Base-by-base conservation (phyloP, 2,888 invertebrate genomes). In the Ethmia dodecea region DNA sequence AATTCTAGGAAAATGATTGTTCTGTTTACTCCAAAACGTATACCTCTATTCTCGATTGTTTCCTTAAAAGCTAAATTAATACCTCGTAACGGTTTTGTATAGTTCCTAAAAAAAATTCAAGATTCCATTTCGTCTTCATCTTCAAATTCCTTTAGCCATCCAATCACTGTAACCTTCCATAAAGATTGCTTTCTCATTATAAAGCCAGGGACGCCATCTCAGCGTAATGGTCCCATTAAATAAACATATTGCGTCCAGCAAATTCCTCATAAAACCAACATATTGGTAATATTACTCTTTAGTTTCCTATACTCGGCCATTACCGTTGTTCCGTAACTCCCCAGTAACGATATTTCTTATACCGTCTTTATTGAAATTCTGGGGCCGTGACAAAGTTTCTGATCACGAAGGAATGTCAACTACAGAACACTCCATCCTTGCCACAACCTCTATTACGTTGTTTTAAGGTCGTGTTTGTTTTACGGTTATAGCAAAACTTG, bases 341-440 rank as follows among this genome's bases (percentile, higher is more conserved):
- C 59, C 51, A 49, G 49, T 54, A 52, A 42, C 64, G 52, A 78
- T 75, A 77, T 77, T 69, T 81, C 69, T 75, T 69, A 50, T 49
- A 47, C 55, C 47, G 59, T 61, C 75, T 74, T 74, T 78, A 83
- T 83, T 83, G 79, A 83, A 80, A 83, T 80, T 83, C 80, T 73
- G 58, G 56, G 59, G 56, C 50, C 58, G 56, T 60, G 57, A 60
- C 55, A 61, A 65, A 68, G 55, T 71, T 70, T 64, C 61, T 47
- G 61, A 70, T 55, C 48, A 33, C 39, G 31, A 22, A 36, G 52
- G 58, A 61, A 60, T 61, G 45, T 40, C 45, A 48, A 52, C 53
- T 36, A 37, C 28, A 20, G 24, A 10, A 30, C 22, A 27, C 36
- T 33, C n/a, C n/a, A 38, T 35, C 40, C 33, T 37, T 32, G 28